phyloP scores from a whole-genome alignment of 2,113 vertebrate genomes.

The Caloenas nicobarica region DNA sequence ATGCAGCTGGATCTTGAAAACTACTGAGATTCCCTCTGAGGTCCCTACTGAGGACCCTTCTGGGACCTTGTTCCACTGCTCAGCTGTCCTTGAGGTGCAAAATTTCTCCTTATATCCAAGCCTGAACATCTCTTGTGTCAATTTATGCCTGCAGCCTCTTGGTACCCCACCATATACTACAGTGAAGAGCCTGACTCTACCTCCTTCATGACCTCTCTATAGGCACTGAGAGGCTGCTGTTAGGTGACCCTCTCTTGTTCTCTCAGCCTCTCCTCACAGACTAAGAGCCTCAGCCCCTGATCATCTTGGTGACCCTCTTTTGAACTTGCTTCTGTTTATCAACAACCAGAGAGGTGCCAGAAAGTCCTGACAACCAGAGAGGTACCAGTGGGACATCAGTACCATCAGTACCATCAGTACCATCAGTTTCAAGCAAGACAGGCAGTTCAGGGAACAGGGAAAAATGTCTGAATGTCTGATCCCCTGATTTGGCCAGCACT shows the following conservation, averaged over 20 bases:
- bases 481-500: neutral
- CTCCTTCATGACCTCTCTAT: neutral
- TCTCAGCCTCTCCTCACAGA: neutral
- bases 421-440: neutral
- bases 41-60: neutral
- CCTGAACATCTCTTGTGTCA: neutral
- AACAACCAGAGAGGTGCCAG: neutral
- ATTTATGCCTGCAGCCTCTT: neutral
- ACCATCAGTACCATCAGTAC: neutral
- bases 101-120: neutral
- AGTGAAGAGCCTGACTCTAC: neutral
- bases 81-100: neutral
- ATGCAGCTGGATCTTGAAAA: neutral
- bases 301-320: neutral
- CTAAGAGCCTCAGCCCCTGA: neutral
- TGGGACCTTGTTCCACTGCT: neutral
- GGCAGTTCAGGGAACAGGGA: neutral
- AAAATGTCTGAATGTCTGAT: neutral
- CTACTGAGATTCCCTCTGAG: neutral
- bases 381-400: neutral
- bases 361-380: accelerated
- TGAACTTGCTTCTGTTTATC: neutral
- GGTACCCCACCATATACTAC: neutral
- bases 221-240: neutral
- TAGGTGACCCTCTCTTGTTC: neutral